phyloP scores from a whole-genome alignment of 2,113 vertebrate species.

The Atherinomorus stipes region DNA sequence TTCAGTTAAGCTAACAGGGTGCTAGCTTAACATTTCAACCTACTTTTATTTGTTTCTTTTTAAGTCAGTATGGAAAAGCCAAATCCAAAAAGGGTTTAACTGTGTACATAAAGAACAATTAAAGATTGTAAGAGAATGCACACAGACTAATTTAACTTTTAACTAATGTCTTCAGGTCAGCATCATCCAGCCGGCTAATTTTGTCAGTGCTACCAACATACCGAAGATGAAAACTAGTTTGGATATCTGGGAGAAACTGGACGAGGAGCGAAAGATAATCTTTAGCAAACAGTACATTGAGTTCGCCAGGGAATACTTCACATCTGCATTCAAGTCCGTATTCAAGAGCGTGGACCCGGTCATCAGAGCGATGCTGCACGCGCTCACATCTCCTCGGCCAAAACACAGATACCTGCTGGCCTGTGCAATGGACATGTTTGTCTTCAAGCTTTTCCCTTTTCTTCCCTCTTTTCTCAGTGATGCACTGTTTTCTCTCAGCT shows the following conservation, averaged over 20 bases:
- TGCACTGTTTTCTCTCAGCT: conserved; percentile 60
- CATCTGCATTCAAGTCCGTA: conserved; percentile 63
- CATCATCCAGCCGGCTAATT: conserved; percentile 87
- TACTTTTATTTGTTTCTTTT: too few species aligned
- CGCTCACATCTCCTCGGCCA: conserved; percentile 73
- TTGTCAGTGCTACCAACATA: conserved; percentile 83
- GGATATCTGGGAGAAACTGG: conserved; percentile 82
- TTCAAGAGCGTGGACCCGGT: conserved; percentile 69
- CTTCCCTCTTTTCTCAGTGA: conserved; percentile 64
- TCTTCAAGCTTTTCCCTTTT: conserved; percentile 62
- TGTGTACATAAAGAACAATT: too few species aligned
- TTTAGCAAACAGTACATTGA: conserved; percentile 80
- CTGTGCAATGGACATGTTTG: conserved; percentile 36
- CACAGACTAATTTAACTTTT: background rate
- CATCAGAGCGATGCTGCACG: conserved; percentile 82
- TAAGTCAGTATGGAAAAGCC: too few species aligned
- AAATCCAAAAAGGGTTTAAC: too few species aligned
- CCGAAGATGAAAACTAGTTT: conserved; percentile 56
- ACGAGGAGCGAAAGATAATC: conserved; percentile 63
- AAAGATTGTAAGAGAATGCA: background rate
- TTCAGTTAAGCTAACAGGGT: too few species aligned
- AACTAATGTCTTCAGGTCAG: conserved; percentile 72
- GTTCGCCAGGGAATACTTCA: conserved; percentile 75
- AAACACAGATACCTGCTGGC: conserved; percentile 80
- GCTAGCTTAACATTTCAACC: too few species aligned